phyloP scores from a whole-genome alignment of 2,113 vertebrate genomes.

The Solea solea region DNA sequence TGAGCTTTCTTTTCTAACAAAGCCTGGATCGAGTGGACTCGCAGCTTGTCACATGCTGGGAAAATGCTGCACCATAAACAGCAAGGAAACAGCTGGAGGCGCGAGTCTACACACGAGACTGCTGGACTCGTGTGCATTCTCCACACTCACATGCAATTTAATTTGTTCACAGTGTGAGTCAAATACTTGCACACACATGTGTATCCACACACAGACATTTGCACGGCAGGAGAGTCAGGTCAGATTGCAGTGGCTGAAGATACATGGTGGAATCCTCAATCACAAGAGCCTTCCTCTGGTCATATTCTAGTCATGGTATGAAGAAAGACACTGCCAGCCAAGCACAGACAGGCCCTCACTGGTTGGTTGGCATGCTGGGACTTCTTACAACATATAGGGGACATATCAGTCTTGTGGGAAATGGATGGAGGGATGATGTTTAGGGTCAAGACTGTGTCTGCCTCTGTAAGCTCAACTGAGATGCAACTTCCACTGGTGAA shows the following conservation, averaged over 20 bases:
- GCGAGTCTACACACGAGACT: not conserved
- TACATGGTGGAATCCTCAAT: constrained; percentile 75
- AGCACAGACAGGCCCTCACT: constrained; percentile 41
- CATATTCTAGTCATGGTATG: constrained; percentile 77
- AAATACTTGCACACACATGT: constrained; percentile 16
- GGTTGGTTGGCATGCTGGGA: constrained; percentile 37
- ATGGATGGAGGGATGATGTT: constrained; percentile 62
- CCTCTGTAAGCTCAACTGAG: constrained; percentile 42
- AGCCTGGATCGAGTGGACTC: constrained; percentile 31
- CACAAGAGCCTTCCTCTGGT: constrained; percentile 73
- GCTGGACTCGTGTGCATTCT: not conserved
- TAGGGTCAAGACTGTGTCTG: constrained; percentile 33
- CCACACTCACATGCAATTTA: not conserved
- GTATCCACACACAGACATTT: constrained; percentile 16
- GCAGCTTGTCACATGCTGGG: constrained; percentile 43
- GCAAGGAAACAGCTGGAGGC: constrained; percentile 6
- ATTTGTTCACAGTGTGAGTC: constrained; percentile 19
- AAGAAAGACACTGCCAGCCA: constrained; percentile 54
- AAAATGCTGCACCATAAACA: constrained; percentile 42
- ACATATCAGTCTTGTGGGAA: constrained; percentile 54
- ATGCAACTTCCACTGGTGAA: constrained; percentile 41
- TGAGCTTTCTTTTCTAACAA: constrained; percentile 47
- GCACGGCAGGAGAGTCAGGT: constrained; percentile 34
- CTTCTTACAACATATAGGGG: constrained; percentile 47
- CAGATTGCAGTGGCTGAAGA: constrained; percentile 75